A percentile compares a stretch with the other conserved stretches of the same genome.
Conservation (phyloP, 2,113 vertebrate species). For the Oreochromis spilurus region DNA sequence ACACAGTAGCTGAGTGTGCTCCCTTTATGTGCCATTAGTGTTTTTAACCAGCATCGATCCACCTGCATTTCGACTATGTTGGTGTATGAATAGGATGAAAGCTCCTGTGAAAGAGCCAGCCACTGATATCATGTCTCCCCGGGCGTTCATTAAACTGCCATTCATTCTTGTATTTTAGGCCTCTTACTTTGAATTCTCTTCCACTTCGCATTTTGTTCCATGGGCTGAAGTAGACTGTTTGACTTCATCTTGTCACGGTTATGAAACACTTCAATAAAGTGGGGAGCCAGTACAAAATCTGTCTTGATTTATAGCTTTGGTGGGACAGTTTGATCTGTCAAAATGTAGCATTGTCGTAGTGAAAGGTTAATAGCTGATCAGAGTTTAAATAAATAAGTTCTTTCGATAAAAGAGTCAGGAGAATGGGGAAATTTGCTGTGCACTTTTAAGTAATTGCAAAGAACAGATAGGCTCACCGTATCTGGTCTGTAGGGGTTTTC, state of each 20-base stretch:
- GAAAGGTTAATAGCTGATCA: not conserved
- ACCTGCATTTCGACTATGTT: slow-evolving; percentile 35
- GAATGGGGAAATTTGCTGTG: not conserved
- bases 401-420: not conserved
- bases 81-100: slow-evolving; percentile 46
- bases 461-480: not conserved
- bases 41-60: slow-evolving; percentile 56
- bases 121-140: slow-evolving; percentile 46
- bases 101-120: slow-evolving; percentile 28
- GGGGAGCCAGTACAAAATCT: not conserved
- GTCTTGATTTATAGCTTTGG: not conserved
- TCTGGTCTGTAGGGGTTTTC: not conserved
- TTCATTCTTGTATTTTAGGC: not conserved
- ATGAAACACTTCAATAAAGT: not conserved
- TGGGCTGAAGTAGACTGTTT: not conserved
- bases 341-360: not conserved
- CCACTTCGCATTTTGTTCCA: slow-evolving; percentile 16
- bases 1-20: slow-evolving; percentile 23
- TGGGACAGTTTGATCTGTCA: not conserved
- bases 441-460: not conserved
- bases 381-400: not conserved
- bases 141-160: not conserved
- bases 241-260: slow-evolving; percentile 5
- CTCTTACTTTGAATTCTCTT: slow-evolving; percentile 32
- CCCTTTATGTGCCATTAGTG: slow-evolving; percentile 47